Percentiles rank a stretch among this genome's conserved stretches.
phyloP scores from a whole-genome alignment of 2,888 invertebrate genomes.

The Tachina grossa region DNA sequence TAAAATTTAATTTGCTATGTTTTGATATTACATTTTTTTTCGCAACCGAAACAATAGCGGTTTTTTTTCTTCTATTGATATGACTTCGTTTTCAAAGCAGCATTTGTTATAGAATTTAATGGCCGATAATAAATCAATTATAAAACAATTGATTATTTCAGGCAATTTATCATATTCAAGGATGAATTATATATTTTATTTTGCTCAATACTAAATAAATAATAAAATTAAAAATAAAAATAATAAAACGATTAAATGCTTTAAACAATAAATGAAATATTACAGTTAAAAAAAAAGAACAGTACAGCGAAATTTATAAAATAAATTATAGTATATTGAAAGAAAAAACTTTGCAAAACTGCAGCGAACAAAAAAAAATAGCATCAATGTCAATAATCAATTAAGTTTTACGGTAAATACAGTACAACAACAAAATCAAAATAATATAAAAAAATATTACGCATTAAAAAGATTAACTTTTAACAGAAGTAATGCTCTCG shows the following conservation, averaged over 20 bases:
- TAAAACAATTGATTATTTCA: slow-evolving; percentile 49
- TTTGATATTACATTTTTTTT: not conserved
- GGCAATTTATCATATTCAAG: slow-evolving; percentile 61
- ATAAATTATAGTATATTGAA: slow-evolving; percentile 7
- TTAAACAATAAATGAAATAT: slow-evolving; percentile 11
- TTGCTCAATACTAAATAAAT: not conserved
- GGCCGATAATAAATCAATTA: slow-evolving; percentile 54
- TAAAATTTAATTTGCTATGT: slow-evolving; percentile 24
- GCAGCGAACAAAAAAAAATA: slow-evolving; percentile 41
- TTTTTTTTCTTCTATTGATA: slow-evolving; percentile 1
- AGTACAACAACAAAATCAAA: not conserved
- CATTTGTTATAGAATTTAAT: slow-evolving; percentile 37
- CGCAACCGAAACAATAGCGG: not conserved
- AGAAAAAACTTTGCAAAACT: slow-evolving; percentile 7
- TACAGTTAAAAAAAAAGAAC: not conserved
- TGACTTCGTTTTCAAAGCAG: not conserved
- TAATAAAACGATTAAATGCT: slow-evolving; percentile 15
- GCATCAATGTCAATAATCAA: slow-evolving; percentile 58
- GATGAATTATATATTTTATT: slow-evolving; percentile 32
- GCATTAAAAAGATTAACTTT: slow-evolving; percentile 38
- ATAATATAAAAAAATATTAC: slow-evolving; percentile 20
- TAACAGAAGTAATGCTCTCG: slow-evolving; percentile 30
- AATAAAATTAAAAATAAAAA: slow-evolving; percentile 5
- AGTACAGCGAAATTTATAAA: slow-evolving; percentile 2
- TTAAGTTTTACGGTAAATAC: slow-evolving; percentile 45